Percentiles rank a stretch among this genome's conserved stretches.
phyloP scores from a whole-genome alignment of 92 coral and sea anemone species.

The Zoanthus solanderi region DNA sequence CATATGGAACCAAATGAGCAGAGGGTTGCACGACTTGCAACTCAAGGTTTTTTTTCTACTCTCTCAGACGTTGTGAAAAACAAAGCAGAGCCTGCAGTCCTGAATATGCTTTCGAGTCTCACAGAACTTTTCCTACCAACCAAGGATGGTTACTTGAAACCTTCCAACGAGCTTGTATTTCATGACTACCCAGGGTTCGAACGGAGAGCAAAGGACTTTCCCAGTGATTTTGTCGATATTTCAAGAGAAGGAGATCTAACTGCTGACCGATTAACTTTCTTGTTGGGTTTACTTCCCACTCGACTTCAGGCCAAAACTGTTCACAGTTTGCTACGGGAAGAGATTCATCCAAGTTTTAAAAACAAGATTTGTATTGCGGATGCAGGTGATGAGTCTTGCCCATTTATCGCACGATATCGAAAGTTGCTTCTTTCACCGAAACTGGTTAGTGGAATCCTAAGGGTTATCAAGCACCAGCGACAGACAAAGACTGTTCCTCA shows the following conservation, averaged over 20 bases:
- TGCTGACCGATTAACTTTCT: conserved; percentile 87
- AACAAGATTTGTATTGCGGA: conserved; percentile 86
- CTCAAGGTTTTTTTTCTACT: conserved; percentile 83
- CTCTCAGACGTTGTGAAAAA: conserved; percentile 84
- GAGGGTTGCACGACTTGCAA: conserved; percentile 82
- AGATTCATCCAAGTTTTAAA: conserved; percentile 86
- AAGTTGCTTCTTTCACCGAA: conserved; percentile 82
- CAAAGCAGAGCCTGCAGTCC: conserved; percentile 69
- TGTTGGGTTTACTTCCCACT: conserved; percentile 84
- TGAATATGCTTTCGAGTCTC: conserved; percentile 66
- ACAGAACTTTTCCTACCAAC: conserved; percentile 86
- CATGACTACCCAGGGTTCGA: conserved; percentile 93
- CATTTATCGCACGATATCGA: conserved; percentile 78
- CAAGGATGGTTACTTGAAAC: conserved; percentile 88
- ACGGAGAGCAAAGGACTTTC: conserved; percentile 91
- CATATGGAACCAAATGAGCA: conserved; percentile 91
- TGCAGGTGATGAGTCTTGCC: conserved; percentile 66
- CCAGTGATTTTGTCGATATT: conserved; percentile 91
- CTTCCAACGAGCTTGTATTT: conserved; percentile 86
- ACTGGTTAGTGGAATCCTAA: conserved; percentile 81
- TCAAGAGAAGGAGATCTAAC: conserved; percentile 92
- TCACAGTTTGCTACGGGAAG: conserved; percentile 83
- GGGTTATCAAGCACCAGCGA: conserved; percentile 90
- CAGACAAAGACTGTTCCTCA: conserved; percentile 89
- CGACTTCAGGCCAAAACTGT: conserved; percentile 87